Evolutionary conservation across 2,113 vertebrate species (phyloP).

Genomic region (Lota lota): DNA sequence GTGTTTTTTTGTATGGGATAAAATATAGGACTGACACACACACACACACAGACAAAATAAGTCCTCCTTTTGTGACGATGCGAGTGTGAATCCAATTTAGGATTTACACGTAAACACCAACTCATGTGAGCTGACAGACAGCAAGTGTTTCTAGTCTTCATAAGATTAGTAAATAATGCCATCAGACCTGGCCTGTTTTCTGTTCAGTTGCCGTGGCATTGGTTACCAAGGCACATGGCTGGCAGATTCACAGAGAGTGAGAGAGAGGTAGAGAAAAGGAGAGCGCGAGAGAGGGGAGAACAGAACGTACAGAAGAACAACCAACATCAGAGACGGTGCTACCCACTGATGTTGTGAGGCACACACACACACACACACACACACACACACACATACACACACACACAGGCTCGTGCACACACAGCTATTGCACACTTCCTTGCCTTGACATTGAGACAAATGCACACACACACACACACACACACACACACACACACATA

Average conservation of each 20-base stretch:
- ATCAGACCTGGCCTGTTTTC: constrained; percentile 41
- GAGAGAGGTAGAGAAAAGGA: neutral
- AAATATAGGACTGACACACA: too few relatives aligned
- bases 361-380: constrained; percentile 43
- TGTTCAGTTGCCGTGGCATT: constrained; percentile 50
- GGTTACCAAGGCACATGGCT: constrained; percentile 30
- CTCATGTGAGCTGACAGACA: too few relatives aligned
- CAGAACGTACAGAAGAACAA: neutral
- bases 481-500: constrained; percentile 30
- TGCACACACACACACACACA: neutral
- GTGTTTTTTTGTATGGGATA: too few relatives aligned
- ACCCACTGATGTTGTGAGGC: constrained; percentile 35
- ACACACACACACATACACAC: constrained; percentile 36
- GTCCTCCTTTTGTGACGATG: too few relatives aligned
- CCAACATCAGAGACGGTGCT: neutral
- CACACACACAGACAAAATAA: too few relatives aligned
- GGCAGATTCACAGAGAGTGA: neutral
- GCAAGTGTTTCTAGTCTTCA: constrained; percentile 24
- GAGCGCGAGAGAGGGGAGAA: neutral
- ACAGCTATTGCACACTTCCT: neutral
- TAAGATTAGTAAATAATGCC: constrained; percentile 43
- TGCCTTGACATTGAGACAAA: too few relatives aligned
- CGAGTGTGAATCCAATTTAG: too few relatives aligned
- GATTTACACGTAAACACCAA: too few relatives aligned
- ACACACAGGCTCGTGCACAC: neutral